Percentiles rank a stretch among this genome's conserved stretches.
Evolutionary conservation across 2,888 invertebrate species (phyloP).

Genomic region (Anthophora plumipes): DNA sequence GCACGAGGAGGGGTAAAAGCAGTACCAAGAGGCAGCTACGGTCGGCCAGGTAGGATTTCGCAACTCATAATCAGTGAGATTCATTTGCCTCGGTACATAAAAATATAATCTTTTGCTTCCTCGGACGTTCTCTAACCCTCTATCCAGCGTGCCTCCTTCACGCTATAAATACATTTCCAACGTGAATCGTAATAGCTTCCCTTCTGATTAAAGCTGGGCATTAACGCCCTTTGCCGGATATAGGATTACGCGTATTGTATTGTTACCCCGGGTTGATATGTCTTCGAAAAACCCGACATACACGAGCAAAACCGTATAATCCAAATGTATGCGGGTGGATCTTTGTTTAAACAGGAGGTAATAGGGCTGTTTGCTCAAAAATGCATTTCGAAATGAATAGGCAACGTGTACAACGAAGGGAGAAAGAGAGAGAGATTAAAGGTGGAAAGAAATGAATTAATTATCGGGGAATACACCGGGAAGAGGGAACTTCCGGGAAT

Average conservation of each 20-base stretch:
- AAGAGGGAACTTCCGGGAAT: not conserved
- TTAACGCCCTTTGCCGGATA: slow-evolving; percentile 60
- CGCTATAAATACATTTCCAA: slow-evolving; percentile 65
- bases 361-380: not conserved
- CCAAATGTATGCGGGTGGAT: not conserved
- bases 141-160: slow-evolving; percentile 49
- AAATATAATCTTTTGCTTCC: slow-evolving; percentile 73
- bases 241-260: slow-evolving; percentile 47
- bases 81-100: slow-evolving; percentile 78
- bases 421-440: not conserved
- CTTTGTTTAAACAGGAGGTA: slow-evolving; percentile 21
- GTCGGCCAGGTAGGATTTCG: slow-evolving; percentile 65
- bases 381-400: slow-evolving; percentile 13
- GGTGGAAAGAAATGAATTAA: slow-evolving; percentile 1
- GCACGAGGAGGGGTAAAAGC: slow-evolving; percentile 35
- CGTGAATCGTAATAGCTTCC: slow-evolving; percentile 61
- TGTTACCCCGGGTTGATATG: slow-evolving; percentile 15
- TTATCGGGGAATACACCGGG: not conserved
- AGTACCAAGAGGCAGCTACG: slow-evolving; percentile 42
- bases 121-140: not conserved
- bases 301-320: not conserved
- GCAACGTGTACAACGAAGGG: not conserved
- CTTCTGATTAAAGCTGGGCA: slow-evolving; percentile 67
- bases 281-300: not conserved
- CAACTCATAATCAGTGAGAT: slow-evolving; percentile 78